Evolutionary conservation across 2,113 vertebrate genomes (phyloP).

Genomic region (Poeciliopsis prolifica): DNA sequence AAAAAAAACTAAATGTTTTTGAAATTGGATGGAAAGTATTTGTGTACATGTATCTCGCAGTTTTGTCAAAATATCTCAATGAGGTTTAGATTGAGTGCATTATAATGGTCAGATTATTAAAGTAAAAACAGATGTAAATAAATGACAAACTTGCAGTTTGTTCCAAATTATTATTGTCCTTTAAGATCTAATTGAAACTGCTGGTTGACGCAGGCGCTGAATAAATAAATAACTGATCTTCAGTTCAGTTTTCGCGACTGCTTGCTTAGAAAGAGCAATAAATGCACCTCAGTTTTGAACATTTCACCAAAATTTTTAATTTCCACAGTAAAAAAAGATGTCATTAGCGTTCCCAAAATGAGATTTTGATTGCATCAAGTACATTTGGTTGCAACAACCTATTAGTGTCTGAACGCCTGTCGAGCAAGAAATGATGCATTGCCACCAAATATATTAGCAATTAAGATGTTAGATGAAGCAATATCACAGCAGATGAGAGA

Average conservation of each 20-base stretch:
- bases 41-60: background rate
- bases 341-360: background rate
- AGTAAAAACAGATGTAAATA: no score
- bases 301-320: background rate
- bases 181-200: background rate
- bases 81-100: background rate
- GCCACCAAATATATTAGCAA: slow-evolving; percentile 16
- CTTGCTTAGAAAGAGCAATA: background rate
- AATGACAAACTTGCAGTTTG: background rate
- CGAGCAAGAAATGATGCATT: slow-evolving; percentile 5
- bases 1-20: background rate
- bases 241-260: background rate
- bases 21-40: background rate
- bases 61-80: background rate
- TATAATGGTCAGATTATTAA: background rate
- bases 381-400: background rate
- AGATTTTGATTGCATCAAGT: background rate
- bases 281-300: background rate
- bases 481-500: background rate
- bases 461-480: background rate
- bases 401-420: background rate
- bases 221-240: background rate
- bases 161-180: background rate
- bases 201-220: background rate
- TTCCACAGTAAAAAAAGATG: background rate